phyloP scores from a whole-genome alignment of 1,140 invertebrate genomes.

The Carposina sasakii region DNA sequence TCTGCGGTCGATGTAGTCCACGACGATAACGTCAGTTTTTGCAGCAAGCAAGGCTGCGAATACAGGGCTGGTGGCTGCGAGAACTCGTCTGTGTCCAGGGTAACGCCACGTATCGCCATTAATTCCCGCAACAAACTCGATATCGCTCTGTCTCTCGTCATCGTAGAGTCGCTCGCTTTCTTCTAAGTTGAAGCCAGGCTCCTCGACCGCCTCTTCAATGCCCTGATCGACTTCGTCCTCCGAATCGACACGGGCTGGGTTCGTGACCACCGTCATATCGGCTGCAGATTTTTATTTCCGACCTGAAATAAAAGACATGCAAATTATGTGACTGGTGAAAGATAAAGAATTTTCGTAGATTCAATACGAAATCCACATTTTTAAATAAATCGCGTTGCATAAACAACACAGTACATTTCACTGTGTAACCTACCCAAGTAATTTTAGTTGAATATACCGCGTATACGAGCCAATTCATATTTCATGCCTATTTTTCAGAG shows the following conservation, averaged over 20 bases:
- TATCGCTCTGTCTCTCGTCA: conserved; percentile 77
- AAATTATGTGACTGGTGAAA: too few relatives aligned
- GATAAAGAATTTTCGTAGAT: too few relatives aligned
- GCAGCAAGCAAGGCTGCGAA: conserved; percentile 58
- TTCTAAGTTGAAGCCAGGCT: background rate
- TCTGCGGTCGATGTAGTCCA: conserved; percentile 77
- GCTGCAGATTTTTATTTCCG: conserved; percentile 10
- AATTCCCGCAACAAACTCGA: conserved; percentile 78
- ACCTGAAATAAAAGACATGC: conserved; percentile 35
- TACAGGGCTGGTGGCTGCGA: conserved; percentile 75
- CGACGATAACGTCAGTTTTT: conserved; percentile 62
- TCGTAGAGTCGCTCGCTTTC: conserved; percentile 58
- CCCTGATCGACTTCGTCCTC: conserved; percentile 36
- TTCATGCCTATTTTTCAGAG: too few relatives aligned
- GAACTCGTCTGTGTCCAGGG: conserved; percentile 77
- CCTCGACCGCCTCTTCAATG: background rate
- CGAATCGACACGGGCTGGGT: conserved; percentile 49
- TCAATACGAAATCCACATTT: too few relatives aligned
- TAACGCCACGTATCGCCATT: conserved; percentile 76
- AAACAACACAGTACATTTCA: too few relatives aligned
- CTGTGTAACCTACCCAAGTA: too few relatives aligned
- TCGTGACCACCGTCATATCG: conserved; percentile 63
- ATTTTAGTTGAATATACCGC: too few relatives aligned
- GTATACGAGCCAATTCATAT: too few relatives aligned
- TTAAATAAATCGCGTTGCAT: too few relatives aligned